These are phyloP conservation scores for Drosophila athabasca DNA, from an alignment of 1,140 invertebrate genomes.

Conservation along the genomic window DNA sequence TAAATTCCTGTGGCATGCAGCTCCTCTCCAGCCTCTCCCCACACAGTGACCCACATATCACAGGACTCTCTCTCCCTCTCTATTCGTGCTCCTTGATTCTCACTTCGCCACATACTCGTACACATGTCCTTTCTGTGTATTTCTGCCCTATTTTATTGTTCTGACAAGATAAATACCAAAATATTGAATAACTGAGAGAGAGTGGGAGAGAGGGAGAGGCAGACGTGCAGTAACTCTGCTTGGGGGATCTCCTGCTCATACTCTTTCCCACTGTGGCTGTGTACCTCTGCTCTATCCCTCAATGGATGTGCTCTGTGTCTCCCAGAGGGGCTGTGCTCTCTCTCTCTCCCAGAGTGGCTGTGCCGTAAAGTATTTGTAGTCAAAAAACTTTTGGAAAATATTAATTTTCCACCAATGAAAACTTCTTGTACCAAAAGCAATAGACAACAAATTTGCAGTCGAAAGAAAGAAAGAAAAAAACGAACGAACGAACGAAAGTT, in stretches of 20 bases:
- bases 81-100: too few species aligned
- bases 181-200: constrained; percentile 61
- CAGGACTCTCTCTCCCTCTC: background rate
- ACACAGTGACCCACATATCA: constrained; percentile 59
- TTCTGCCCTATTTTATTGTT: constrained; percentile 80
- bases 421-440: constrained; percentile 35
- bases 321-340: too few species aligned
- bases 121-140: constrained; percentile 6
- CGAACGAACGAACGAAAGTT: constrained; percentile 37
- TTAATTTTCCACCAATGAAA: constrained; percentile 54
- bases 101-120: background rate
- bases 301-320: too few species aligned
- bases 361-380: background rate
- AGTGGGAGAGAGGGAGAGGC: background rate
- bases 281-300: too few species aligned
- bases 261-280: too few species aligned
- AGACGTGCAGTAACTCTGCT: constrained; percentile 31
- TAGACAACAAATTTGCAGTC: constrained; percentile 70
- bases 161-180: constrained; percentile 81
- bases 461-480: constrained; percentile 16
- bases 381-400: constrained; percentile 40
- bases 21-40: constrained; percentile 26
- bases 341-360: too few species aligned
- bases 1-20: constrained; percentile 67
- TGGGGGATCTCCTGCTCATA: background rate